Percentiles rank a stretch among this genome's conserved stretches.
These are phyloP conservation scores for Parasteatoda lunata DNA, from an alignment of 2,888 invertebrate genomes.

Conservation along the genomic window DNA sequence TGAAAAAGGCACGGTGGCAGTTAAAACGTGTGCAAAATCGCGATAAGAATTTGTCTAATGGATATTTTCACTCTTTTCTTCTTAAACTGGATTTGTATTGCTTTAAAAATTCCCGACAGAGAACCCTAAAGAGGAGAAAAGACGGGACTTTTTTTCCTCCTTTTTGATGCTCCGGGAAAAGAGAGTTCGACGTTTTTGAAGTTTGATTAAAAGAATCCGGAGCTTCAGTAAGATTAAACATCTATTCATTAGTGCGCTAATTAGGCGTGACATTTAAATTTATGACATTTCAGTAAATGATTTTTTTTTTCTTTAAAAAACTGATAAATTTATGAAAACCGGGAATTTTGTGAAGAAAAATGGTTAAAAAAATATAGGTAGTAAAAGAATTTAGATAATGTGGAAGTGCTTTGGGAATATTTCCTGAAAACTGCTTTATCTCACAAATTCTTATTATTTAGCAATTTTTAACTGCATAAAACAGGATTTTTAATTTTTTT, in stretches of 20 bases:
- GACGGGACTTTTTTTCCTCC: background rate
- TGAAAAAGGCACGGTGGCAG: background rate
- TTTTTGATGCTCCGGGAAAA: background rate
- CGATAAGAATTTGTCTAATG: constrained; percentile 22
- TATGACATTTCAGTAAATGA: too few species aligned
- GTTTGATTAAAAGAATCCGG: background rate
- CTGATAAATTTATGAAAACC: too few species aligned
- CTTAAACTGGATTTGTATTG: background rate
- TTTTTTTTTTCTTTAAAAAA: too few species aligned
- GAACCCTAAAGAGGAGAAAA: background rate
- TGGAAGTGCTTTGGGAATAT: too few species aligned
- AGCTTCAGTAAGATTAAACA: background rate
- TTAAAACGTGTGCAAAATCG: background rate
- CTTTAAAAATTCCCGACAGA: background rate
- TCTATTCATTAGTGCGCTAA: background rate
- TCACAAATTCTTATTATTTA: too few species aligned
- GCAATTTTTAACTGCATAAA: too few species aligned
- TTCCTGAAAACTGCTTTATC: too few species aligned
- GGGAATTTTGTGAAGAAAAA: too few species aligned
- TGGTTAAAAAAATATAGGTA: too few species aligned
- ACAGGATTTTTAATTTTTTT: too few species aligned
- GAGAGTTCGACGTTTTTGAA: background rate
- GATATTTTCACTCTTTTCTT: background rate
- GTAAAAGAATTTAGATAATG: too few species aligned
- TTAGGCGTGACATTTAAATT: background rate